Evolutionary conservation across 2,888 invertebrate genomes (phyloP).

Genomic region (Congeria kusceri): DNA sequence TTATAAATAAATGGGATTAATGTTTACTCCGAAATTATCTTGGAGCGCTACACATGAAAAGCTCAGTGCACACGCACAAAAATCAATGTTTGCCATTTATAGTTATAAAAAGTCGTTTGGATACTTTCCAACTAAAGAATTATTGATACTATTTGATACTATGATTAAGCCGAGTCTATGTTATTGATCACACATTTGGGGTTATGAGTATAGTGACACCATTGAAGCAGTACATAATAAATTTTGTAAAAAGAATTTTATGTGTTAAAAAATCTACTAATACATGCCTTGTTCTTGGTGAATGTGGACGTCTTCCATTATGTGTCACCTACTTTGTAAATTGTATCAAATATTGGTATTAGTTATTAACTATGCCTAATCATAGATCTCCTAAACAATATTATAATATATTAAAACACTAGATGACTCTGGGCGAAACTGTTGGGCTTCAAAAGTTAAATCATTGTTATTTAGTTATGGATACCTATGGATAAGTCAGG

Average conservation of each 20-base stretch:
- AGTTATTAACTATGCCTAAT: neutral
- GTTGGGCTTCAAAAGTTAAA: too few species aligned
- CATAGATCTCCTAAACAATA: conserved; percentile 16
- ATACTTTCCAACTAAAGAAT: conserved; percentile 1
- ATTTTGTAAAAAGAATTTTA: neutral
- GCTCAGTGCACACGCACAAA: neutral
- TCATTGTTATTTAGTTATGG: too few species aligned
- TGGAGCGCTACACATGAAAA: neutral
- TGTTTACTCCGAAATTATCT: neutral
- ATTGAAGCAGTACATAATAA: conserved; percentile 21
- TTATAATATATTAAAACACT: neutral
- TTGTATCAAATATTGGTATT: conserved; percentile 12
- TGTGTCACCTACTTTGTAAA: neutral
- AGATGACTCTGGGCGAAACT: neutral
- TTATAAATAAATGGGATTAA: conserved; percentile 1
- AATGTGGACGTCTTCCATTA: too few species aligned
- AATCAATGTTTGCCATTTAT: neutral
- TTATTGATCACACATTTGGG: conserved; percentile 13
- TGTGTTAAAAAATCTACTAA: neutral
- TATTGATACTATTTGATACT: neutral
- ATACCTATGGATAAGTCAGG: too few species aligned
- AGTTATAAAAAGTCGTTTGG: neutral
- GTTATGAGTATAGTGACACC: too few species aligned
- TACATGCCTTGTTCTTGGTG: too few species aligned
- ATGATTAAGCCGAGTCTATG: conserved; percentile 1